Percentiles rank a stretch among this genome's conserved stretches.
These are phyloP conservation scores for Chrysolina americana DNA, from an alignment of 2,888 invertebrate genomes.

Conservation along the genomic window DNA sequence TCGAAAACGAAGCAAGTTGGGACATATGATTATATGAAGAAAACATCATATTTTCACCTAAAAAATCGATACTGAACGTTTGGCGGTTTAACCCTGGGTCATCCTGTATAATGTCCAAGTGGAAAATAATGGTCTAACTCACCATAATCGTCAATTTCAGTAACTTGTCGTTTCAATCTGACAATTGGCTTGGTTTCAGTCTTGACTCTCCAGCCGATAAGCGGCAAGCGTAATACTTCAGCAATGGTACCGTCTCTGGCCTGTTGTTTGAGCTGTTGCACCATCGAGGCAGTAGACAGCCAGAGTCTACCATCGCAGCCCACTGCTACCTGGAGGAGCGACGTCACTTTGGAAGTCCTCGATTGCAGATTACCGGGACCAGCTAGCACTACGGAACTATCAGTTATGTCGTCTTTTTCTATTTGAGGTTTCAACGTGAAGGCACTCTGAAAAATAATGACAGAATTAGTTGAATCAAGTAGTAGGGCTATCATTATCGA, in stretches of 20 bases:
- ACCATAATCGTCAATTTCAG: conserved; percentile 49
- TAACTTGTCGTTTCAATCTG: conserved; percentile 56
- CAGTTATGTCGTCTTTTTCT: conserved; percentile 67
- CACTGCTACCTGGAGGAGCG: conserved; percentile 75
- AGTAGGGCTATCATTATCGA: no score
- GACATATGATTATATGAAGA: no score
- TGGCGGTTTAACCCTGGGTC: no score
- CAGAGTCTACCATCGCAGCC: conserved; percentile 83
- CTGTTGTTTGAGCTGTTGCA: conserved; percentile 80
- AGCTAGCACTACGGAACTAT: conserved; percentile 71
- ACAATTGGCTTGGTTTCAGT: conserved; percentile 67
- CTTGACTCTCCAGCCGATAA: conserved; percentile 80
- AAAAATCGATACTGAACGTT: no score
- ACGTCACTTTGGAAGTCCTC: conserved; percentile 68
- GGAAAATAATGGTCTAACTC: conserved; percentile 15
- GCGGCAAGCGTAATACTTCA: conserved; percentile 78
- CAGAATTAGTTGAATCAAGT: neutral
- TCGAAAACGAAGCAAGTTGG: no score
- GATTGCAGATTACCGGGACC: conserved; percentile 72
- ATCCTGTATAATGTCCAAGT: conserved; percentile 31
- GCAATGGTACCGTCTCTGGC: conserved; percentile 81
- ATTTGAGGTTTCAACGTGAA: conserved; percentile 71
- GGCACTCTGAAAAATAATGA: conserved; percentile 69
- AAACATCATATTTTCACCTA: no score
- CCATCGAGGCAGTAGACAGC: conserved; percentile 76